phyloP scores from a whole-genome alignment of 2,113 vertebrate species.

The Gallinago undulata region DNA sequence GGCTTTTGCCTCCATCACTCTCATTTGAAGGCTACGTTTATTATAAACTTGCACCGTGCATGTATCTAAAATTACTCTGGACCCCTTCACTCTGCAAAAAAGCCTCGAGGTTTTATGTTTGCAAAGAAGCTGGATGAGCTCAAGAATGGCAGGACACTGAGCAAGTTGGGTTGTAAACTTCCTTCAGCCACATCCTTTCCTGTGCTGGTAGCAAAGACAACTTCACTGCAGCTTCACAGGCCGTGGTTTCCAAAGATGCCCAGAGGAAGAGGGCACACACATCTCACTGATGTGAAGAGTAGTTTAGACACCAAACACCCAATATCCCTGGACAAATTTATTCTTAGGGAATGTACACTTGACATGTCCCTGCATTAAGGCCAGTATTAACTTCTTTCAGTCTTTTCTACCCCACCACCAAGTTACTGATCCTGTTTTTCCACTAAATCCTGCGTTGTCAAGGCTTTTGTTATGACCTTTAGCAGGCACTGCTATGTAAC shows the following conservation, averaged over 20 bases:
- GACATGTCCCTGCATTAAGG: not conserved
- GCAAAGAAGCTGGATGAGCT: not conserved
- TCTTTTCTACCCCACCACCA: not conserved
- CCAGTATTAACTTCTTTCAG: not conserved
- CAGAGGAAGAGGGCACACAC: not conserved
- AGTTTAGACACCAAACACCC: not conserved
- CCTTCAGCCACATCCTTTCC: not conserved
- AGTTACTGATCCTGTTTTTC: not conserved
- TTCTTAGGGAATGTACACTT: not conserved
- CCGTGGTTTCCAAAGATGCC: not conserved
- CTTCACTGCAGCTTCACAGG: not conserved
- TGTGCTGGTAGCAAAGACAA: not conserved
- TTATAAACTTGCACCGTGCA: not conserved
- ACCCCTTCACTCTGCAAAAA: not conserved
- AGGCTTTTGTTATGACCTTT: not conserved
- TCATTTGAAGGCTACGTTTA: fast-evolving
- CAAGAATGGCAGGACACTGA: not conserved
- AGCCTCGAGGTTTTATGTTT: not conserved
- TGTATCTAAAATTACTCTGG: not conserved
- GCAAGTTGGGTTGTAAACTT: not conserved
- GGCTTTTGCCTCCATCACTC: not conserved
- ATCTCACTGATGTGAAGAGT: not conserved
- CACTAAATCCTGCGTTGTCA: not conserved
- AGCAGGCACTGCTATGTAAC: not conserved
- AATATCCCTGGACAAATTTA: not conserved